Evolutionary conservation across 2,113 vertebrate genomes (phyloP), one percentile per base, ranked within the genome.

Genomic region (Pelecanoides urinatrix): DNA sequence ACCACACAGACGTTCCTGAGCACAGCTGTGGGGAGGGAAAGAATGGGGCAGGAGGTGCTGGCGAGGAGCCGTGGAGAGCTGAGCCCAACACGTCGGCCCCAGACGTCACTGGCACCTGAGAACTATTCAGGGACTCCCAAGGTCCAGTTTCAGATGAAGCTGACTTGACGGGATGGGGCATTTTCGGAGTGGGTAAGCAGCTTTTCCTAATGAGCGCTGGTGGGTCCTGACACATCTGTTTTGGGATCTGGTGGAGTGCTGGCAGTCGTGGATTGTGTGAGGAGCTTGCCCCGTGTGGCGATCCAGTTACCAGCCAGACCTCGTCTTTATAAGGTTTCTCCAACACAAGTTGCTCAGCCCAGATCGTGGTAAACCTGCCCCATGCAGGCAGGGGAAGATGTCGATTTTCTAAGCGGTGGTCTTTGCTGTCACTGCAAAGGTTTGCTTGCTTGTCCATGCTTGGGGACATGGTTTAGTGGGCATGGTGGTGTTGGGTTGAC

Each of bases 281-380:
- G 67, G 34, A 42, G 50, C n/a, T 40, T 65, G 23, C 49, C n/a
- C 45, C 1, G 2, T 1, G 0, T 15, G n/a, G 55, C 4, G 26
- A 5, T 62, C 10, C 36, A 8, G 19, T 76, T 56, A n/a, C 49
- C 23, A 44, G 53, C 19, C 70, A 77, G 38, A 16, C 32, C 44
- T n/a, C 34, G 6, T 27, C 34, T 58, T 47, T 16, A 1, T 14
- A 0, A 20, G n/a, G 16, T 49, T n/a, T 76, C 44, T 59, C 32
- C 52, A 47, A 13, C 26, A 16, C 49, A 8, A 50, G 38, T 4
- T 7, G 2, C 32, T 61, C 40, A 7, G 16, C 15, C 30, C 3
- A 3, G 45, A 9, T n/a, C 1, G 2, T 17, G 10, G 55, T 36
- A 52, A 34, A 30, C 22, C 36, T 38, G 9, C 26, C 47, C 56